Evolutionary conservation across 1,140 invertebrate species (phyloP), one percentile per base, ranked within the genome.

Genomic region (Littorina saxatilis): DNA sequence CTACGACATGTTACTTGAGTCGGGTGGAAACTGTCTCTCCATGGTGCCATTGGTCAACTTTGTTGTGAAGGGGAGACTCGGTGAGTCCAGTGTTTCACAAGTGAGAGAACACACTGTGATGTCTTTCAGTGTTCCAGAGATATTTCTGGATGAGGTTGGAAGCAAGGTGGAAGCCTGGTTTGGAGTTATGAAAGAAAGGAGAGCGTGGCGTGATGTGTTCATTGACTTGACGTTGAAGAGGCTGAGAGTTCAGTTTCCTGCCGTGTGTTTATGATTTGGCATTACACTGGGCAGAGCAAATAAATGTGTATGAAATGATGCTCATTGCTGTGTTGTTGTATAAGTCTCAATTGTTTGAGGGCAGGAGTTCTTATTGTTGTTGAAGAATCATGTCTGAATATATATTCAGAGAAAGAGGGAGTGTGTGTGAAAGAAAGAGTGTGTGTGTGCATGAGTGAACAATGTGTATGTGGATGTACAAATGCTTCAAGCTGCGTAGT

Each of bases 11-110:
- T 13, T 13, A 11, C 5, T 63, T 1, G 37, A 39, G 9, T n/a
- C 55, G n/a, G 15, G n/a, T 9, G 35, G 66, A 0, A 78, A 61
- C 37, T 66, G 76, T 27, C 58, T 78, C 2, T n/a, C 17, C 23
- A 43, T 63, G 55, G 76, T 78, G 5, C 76, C 76, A 5, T 37
- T 78, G 55, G 27, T 40, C 20, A 78, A 78, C 58, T 78, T 78
- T 43, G 35, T 43, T 13, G 17, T 78, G 55, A 63, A 63, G 43
- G 76, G 20, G 2, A 29, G 7, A 11, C 35, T 43, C 23, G 9
- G 20, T 61, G 23, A 40, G 35, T 35, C 3, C 13, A n/a, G 74
- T 37, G n/a, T n/a, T n/a, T n/a, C n/a, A n/a, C n/a, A n/a, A n/a
- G 29, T 37, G n/a, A 43, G 35, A 13, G 58, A 63, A 27, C 76